Evolutionary conservation across 2,113 vertebrate genomes (phyloP).

Genomic region (Dicaeum eximium): DNA sequence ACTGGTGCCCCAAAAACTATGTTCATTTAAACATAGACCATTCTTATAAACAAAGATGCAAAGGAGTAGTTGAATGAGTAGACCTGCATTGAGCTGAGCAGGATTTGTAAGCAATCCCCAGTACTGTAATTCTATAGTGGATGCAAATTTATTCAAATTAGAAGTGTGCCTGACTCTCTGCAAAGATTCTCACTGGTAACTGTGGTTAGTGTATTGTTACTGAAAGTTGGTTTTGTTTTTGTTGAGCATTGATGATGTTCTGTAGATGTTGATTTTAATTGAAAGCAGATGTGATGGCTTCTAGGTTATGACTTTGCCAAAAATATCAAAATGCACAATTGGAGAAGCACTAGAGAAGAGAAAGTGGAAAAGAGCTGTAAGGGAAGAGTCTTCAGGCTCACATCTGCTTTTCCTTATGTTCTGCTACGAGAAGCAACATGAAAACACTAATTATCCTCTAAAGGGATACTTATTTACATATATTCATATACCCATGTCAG

Average conservation of each 20-base stretch:
- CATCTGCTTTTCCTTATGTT: conserved; percentile 16
- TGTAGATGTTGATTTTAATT: not conserved
- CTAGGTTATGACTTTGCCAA: not conserved
- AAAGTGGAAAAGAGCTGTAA: not conserved
- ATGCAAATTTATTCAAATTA: not conserved
- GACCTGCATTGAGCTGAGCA: not conserved
- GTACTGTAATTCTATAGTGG: not conserved
- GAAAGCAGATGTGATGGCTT: not conserved
- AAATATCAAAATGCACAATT: not conserved
- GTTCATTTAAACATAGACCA: not conserved
- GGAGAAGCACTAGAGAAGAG: not conserved
- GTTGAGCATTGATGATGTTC: not conserved
- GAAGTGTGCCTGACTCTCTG: not conserved
- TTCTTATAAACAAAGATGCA: not conserved
- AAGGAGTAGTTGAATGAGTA: not conserved
- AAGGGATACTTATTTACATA: not conserved
- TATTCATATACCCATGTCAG: not conserved
- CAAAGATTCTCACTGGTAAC: not conserved
- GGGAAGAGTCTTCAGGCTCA: not conserved
- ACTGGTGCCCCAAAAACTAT: not conserved
- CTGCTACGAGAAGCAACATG: not conserved
- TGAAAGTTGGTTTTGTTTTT: not conserved
- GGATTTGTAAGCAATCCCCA: not conserved
- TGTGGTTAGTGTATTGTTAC: not conserved
- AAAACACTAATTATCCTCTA: not conserved